Conservation (phyloP, 2,113 vertebrate genomes). For the Alectura lathami region DNA sequence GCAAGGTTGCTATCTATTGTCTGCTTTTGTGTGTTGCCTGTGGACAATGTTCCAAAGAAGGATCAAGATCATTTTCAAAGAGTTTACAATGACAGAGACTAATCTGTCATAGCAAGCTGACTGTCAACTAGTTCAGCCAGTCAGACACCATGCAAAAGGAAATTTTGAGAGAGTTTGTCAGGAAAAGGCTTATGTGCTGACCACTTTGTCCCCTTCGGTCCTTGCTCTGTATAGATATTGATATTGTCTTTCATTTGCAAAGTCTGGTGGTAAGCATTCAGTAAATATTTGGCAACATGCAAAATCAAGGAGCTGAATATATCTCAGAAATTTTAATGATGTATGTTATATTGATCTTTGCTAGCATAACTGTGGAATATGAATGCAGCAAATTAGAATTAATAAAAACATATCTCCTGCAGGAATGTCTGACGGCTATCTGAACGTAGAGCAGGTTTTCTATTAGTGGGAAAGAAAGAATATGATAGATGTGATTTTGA, state of each 20-base stretch:
- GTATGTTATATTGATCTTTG: not conserved
- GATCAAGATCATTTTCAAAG: not conserved
- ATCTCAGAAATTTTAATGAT: not conserved
- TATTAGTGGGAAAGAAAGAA: not conserved
- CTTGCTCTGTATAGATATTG: not conserved
- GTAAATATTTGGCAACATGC: not conserved
- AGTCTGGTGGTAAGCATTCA: not conserved
- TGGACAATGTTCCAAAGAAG: not conserved
- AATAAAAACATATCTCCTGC: not conserved
- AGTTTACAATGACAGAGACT: not conserved
- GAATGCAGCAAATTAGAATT: not conserved
- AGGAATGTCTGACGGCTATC: not conserved
- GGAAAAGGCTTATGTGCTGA: not conserved
- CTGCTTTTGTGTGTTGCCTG: not conserved
- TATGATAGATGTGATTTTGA: not conserved
- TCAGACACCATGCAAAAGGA: not conserved
- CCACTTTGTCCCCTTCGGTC: not conserved
- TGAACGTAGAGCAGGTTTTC: not conserved
- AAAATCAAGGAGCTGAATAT: not conserved
- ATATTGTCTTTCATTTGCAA: not conserved
- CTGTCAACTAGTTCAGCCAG: not conserved
- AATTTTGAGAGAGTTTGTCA: not conserved
- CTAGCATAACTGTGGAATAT: not conserved
- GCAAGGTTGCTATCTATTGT: not conserved
- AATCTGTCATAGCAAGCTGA: not conserved